Conservation (phyloP, 2,797 vertebrate species). For the Lagocephalus sceleratus region DNA sequence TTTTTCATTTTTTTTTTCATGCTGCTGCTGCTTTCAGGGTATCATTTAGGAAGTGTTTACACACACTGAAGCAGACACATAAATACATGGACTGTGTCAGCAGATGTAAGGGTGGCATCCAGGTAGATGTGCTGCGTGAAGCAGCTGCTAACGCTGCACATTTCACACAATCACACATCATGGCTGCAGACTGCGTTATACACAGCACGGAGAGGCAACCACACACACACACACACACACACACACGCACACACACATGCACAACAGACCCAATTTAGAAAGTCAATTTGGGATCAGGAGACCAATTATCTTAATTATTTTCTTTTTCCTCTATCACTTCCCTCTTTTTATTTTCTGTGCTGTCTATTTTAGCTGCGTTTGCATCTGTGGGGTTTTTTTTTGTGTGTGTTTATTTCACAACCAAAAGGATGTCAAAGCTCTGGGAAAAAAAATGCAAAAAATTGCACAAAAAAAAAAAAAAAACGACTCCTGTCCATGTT, state of each 20-base stretch:
- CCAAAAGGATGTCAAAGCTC: constrained; percentile 60
- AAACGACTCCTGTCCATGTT: constrained; percentile 27
- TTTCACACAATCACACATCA: constrained; percentile 41
- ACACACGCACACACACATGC: constrained; percentile 11
- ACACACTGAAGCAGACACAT: not conserved
- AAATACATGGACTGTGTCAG: constrained; percentile 17
- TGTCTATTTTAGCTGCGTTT: constrained; percentile 71
- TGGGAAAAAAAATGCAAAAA: not conserved
- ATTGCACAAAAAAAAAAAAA: constrained; percentile 4
- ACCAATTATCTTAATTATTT: constrained; percentile 79
- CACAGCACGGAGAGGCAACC: constrained; percentile 21
- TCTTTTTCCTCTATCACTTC: constrained; percentile 62
- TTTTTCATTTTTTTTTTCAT: constrained; percentile 4
- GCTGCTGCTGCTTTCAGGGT: constrained; percentile 8
- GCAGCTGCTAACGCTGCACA: constrained; percentile 33
- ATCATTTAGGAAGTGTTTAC: constrained; percentile 18
- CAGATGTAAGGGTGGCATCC: constrained; percentile 27
- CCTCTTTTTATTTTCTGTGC: constrained; percentile 52
- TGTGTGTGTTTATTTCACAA: constrained; percentile 62
- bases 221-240: constrained; percentile 15
- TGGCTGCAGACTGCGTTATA: constrained; percentile 25
- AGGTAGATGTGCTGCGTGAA: constrained; percentile 28
- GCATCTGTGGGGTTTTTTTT: constrained; percentile 63
- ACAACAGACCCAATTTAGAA: constrained; percentile 60
- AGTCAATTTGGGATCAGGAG: constrained; percentile 77